These are phyloP conservation scores for Hylaeus anthracinus DNA, from an alignment of 1,140 invertebrate genomes.

Conservation along the genomic window DNA sequence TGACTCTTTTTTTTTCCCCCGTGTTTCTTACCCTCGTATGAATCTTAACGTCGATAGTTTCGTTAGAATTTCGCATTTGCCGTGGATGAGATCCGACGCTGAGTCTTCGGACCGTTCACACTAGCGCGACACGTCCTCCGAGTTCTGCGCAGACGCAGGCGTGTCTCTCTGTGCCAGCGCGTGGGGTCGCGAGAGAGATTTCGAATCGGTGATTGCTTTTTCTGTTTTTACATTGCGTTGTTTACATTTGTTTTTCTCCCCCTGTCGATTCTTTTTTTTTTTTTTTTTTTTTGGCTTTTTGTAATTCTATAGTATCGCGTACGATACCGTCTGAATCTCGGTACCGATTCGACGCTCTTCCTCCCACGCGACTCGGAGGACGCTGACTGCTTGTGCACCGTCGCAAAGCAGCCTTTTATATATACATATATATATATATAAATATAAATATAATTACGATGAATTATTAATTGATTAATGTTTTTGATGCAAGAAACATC, in stretches of 20 bases:
- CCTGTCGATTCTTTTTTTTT: no score
- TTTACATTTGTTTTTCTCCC: background rate
- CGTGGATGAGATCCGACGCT: constrained; percentile 41
- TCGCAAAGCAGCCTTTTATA: constrained; percentile 61
- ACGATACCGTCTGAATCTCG: constrained; percentile 14
- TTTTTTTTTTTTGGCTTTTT: background rate
- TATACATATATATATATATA: constrained; percentile 51
- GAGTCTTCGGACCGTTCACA: constrained; percentile 50
- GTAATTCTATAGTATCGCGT: constrained; percentile 1
- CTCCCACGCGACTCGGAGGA: constrained; percentile 46
- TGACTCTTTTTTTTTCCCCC: no score
- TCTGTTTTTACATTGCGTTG: background rate
- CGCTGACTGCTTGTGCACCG: constrained; percentile 52
- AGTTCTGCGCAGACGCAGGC: constrained; percentile 11
- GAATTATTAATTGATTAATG: constrained; percentile 55
- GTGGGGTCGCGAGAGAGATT: no score
- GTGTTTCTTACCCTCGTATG: no score
- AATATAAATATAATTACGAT: constrained; percentile 46
- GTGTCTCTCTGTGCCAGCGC: background rate
- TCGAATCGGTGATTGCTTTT: no score
- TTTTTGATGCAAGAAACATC: constrained; percentile 36
- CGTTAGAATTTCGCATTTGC: no score
- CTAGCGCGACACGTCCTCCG: constrained; percentile 57
- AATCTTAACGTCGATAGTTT: no score
- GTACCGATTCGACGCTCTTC: background rate